Conservation (phyloP, 1,140 invertebrate species). For the Gryllus bimaculatus region DNA sequence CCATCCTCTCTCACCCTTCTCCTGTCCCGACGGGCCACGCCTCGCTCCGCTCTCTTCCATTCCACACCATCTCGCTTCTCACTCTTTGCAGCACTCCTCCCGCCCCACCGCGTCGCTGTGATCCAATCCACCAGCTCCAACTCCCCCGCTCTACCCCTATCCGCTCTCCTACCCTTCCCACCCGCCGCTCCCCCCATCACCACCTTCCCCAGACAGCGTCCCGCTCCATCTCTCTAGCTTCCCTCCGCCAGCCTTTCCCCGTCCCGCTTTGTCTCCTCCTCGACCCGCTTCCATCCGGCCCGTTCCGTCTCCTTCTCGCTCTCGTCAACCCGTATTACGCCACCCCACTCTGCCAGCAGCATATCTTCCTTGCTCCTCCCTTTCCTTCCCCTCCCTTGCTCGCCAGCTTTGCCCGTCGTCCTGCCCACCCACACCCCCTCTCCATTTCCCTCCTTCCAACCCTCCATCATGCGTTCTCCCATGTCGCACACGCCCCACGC, state of each 20-base stretch:
- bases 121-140: no score
- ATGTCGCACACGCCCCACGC: not conserved
- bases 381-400: not conserved
- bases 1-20: not conserved
- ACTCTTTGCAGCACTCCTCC: not conserved
- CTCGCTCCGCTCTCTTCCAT: not conserved
- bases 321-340: not conserved
- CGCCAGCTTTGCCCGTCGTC: not conserved
- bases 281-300: not conserved
- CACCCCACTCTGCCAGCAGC: no score
- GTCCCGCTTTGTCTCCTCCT: not conserved
- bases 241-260: not conserved
- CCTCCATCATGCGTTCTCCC: not conserved
- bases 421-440: not conserved
- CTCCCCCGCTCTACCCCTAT: no score
- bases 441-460: not conserved
- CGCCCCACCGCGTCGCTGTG: not conserved
- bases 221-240: not conserved
- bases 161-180: not conserved
- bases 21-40: not conserved
- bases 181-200: not conserved
- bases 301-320: not conserved
- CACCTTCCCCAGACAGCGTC: not conserved
- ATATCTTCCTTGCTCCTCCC: not conserved
- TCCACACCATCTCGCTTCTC: not conserved